Base-by-base conservation (phyloP, 2,113 vertebrate species). In the Sciurus niger region DNA sequence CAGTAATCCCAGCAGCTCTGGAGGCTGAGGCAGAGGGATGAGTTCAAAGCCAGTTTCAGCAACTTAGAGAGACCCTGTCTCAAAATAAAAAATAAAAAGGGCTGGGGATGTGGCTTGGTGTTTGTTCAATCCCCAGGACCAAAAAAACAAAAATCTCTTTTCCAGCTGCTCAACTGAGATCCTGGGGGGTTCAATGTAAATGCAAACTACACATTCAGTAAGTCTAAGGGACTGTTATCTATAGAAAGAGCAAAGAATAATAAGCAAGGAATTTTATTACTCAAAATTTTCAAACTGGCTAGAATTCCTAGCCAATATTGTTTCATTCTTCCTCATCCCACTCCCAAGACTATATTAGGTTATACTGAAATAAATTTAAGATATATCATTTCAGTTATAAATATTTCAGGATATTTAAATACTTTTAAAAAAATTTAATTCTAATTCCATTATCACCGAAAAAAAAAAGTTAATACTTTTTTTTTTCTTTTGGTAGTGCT, bases 331-430 rank as follows among this genome's bases (percentile, higher is more conserved):
- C 65, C n/a, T 13, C 18, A 30, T 3, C 8, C 1, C 1, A 34
- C 1, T 3, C 16, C 12, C n/a, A 94, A 76, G 17, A 51, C 84
- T 43, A 58, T 3, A 70, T 4, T 25, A 48, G 48, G 22, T 83
- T 68, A 84, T 11, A 43, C 20, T 74, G 58, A 94, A 87, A 24
- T 43, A 95, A 87, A 88, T 70, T n/a, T 46, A 51, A 90, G 30
- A 25, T 18, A 34, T 48, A 74, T 40, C 30, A 53, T 76, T 83
- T 67, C 48, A 79, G 76, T 40, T 93, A 28, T 92, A 83, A 86
- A 65, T 78, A 89, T n/a, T 93, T 89, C 58, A 67, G 16, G 58
- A 40, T 89, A 53, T 63, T 87, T 84, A 77, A 93, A 79, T 40
- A 40, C 40, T n/a, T 87, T 73, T 76, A 6, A 51, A 78, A 80